phyloP scores from a whole-genome alignment of 1,140 invertebrate species.

The Caenorhabditis latens region DNA sequence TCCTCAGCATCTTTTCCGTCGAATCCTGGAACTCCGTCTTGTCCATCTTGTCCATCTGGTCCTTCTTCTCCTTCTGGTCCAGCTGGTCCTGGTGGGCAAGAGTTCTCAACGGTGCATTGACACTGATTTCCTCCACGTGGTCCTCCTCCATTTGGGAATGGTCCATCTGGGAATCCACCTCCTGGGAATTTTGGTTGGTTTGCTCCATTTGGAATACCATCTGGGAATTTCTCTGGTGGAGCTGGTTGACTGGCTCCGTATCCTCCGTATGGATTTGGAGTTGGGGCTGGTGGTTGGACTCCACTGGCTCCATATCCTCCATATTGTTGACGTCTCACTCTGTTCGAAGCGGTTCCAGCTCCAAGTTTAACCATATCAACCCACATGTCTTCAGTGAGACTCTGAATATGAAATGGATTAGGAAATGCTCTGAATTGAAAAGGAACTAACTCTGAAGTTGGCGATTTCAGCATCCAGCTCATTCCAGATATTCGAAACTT shows the following conservation, averaged over 20 bases:
- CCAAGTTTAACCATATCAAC: slow-evolving; percentile 69
- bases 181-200: slow-evolving; percentile 47
- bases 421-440: background rate
- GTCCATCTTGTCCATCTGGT: slow-evolving; percentile 66
- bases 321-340: slow-evolving; percentile 68
- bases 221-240: slow-evolving; percentile 53
- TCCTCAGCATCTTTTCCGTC: slow-evolving; percentile 71
- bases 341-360: slow-evolving; percentile 64
- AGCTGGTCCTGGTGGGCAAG: slow-evolving; percentile 68
- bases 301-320: slow-evolving; percentile 68
- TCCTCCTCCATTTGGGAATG: slow-evolving; percentile 49
- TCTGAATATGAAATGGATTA: background rate
- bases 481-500: slow-evolving; percentile 65
- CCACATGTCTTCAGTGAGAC: slow-evolving; percentile 68
- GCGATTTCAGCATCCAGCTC: slow-evolving; percentile 68
- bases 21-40: slow-evolving; percentile 66
- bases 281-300: slow-evolving; percentile 57
- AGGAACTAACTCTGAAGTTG: slow-evolving; percentile 64
- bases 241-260: slow-evolving; percentile 41
- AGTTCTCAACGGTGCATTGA: slow-evolving; percentile 71
- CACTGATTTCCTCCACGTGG: slow-evolving; percentile 62
- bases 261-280: slow-evolving; percentile 50
- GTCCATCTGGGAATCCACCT: slow-evolving; percentile 43
- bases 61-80: slow-evolving; percentile 70
- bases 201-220: slow-evolving; percentile 46